Evolutionary conservation across 2,113 vertebrate species (phyloP), one percentile per base, ranked within the genome.

Genomic region (Xyrauchen texanus): DNA sequence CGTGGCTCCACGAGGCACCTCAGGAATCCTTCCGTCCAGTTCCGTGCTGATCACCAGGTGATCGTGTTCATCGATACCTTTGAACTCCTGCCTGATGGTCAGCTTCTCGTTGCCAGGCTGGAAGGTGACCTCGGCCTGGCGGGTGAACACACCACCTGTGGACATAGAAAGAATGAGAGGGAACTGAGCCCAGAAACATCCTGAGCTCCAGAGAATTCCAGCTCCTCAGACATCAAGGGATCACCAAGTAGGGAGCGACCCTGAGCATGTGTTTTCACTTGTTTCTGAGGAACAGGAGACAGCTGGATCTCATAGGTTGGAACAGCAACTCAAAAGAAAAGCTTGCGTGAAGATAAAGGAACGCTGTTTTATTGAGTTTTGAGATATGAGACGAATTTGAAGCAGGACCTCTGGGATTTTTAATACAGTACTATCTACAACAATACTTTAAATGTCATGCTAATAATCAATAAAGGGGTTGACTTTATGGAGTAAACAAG

Each of bases 1-100:
- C 0, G 91, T 86, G 42, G 95, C 85, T 0, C 93, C 95, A 0
- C 13, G 86, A 0, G 89, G 87, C 8, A 98, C 84, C 64, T 92
- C 89, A 0, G 97, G 97, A 52, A 99, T 84, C 0, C 82, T 92
- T 64, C 97, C 97, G 12, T 97, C 94, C 89, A 98, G 91, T 66
- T 93, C 90, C 0, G 96, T 98, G 92, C 86, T 92, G 76, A 98
- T 94, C 62, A 95, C 93, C 78, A 99, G 93, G 85, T 99, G 96
- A 16, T 96, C 95, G 0, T 98, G 97, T 60, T 97, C 95, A 0
- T 99, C 94, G 1, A 97, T 94, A 52, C 97, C 97, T 51, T 91
- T 91, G 79, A 99, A 97, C 71, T 90, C 90, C 88, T 99, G 97
- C 69, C 83, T 94, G 77, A 99, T 90, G 81, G 81, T 87, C 84